Evolutionary conservation across 2,797 vertebrate genomes (phyloP).

Genomic region (Clarias fuscus): DNA sequence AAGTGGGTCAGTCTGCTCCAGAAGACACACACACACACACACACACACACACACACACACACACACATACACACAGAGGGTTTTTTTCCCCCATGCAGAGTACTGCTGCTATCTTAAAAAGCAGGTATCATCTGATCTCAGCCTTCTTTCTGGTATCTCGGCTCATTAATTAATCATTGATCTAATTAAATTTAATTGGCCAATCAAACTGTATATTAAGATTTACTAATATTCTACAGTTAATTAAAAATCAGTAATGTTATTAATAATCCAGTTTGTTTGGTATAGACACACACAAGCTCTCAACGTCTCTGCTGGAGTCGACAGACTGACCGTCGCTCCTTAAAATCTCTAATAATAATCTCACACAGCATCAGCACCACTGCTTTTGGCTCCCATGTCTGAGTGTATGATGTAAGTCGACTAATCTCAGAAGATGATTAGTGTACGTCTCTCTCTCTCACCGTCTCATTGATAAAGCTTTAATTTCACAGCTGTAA

Average conservation of each 20-base stretch:
- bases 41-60: not conserved
- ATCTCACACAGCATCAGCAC: not conserved
- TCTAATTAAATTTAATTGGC: not conserved
- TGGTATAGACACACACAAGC: not conserved
- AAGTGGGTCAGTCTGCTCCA: conserved; percentile 70
- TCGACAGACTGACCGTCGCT: not conserved
- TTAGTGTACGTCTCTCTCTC: not conserved
- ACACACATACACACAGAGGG: conserved; percentile 2
- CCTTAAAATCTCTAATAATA: not conserved
- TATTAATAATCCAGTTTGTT: not conserved
- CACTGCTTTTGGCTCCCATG: not conserved
- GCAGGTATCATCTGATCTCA: not conserved
- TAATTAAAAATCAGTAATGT: not conserved
- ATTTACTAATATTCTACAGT: not conserved
- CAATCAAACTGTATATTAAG: not conserved
- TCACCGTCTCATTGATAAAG: not conserved
- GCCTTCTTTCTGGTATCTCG: not conserved
- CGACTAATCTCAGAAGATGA: not conserved
- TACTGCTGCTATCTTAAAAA: not conserved
- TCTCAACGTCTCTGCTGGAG: not conserved
- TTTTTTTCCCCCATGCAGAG: not conserved
- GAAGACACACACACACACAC: not conserved
- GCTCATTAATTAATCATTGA: not conserved
- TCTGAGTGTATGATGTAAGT: not conserved
- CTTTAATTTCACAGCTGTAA: not conserved